Evolutionary conservation across 92 coral and sea anemone genomes (phyloP), one percentile per base, ranked within the genome.

Genomic region (Virgularia gustaviana): DNA sequence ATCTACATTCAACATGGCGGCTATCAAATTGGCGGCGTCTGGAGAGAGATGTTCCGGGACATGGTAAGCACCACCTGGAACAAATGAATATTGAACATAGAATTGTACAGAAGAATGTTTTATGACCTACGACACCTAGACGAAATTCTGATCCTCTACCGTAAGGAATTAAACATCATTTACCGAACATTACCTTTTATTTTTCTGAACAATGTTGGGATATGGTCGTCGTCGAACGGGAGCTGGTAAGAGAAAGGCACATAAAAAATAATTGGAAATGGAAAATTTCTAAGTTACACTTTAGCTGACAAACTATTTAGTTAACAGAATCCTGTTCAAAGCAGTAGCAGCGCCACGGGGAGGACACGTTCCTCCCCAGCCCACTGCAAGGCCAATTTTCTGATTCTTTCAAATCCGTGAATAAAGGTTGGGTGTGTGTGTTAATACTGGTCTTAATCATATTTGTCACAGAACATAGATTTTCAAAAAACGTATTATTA

Each of bases 191-290:
- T 70, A 91, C 97, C 90, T 91, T 91, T 91, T 27, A 91, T 91
- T 75, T 91, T 91, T 74, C 91, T 71, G 57, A 91, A 91, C 11
- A 91, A 83, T 23, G 97, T 86, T 37, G 96, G 97, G 11, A 91
- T 91, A 54, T 91, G 97, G 24, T 91, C 97, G 84, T 91, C 97
- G 71, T 91, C 97, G 79, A 91, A 91, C 10, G 97, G 97, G 24
- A 91, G 86, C 97, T 91, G 22, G 6, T 70, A 49, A 47, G 28
- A 44, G 55, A 34, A n/a, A 25, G 30, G 13, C 7, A 54, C n/a
- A 37, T 18, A 9, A 13, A 29, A 24, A 22, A 0, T 33, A 3
- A 44, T 30, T 5, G 4, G 4, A n/a, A 25, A 25, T 36, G 19
- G 63, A n/a, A 49, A 22, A 29, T 28, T 10, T 52, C 31, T 0